Conservation (phyloP, 2,797 vertebrate genomes). For the Tadarida brasiliensis region DNA sequence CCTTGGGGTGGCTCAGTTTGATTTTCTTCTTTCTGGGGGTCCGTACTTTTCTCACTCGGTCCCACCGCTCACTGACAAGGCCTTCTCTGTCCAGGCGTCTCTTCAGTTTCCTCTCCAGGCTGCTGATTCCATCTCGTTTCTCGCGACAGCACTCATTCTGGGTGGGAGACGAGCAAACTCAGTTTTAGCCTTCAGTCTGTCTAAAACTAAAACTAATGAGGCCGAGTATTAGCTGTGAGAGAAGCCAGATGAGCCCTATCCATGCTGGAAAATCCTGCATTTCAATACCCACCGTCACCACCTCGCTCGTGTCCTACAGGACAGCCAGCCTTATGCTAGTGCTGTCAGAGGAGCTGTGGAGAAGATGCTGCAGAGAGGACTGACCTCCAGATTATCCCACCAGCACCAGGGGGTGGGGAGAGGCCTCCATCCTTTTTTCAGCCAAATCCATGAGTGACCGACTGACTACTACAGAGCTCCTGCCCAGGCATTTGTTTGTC, state of each 20-base stretch:
- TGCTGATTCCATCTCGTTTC: constrained; percentile 89
- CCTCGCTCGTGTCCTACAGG: too few relatives aligned
- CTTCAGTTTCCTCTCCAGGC: constrained; percentile 93
- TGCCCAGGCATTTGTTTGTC: neutral
- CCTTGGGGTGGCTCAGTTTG: constrained; percentile 90
- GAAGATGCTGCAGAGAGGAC: neutral
- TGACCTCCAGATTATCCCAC: neutral
- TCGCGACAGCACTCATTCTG: constrained; percentile 90
- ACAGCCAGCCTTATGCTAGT: neutral
- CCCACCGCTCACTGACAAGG: constrained; percentile 86
- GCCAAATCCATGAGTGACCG: neutral
- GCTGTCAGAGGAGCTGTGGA: neutral
- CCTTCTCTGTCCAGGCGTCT: constrained; percentile 92
- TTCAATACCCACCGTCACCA: neutral
- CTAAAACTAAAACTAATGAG: neutral
- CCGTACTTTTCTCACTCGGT: constrained; percentile 89
- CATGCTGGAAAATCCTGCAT: too few relatives aligned
- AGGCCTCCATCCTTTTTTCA: neutral
- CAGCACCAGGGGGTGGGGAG: neutral
- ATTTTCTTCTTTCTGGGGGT: constrained; percentile 94
- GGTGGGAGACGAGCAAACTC: constrained; percentile 41
- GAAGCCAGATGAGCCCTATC: neutral
- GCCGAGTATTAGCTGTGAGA: neutral
- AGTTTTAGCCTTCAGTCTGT: neutral
- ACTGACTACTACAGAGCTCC: neutral